Evolutionary conservation across 2,888 invertebrate genomes (phyloP), one percentile per base, ranked within the genome.

Genomic region (Hirtodrosophila cameraria): DNA sequence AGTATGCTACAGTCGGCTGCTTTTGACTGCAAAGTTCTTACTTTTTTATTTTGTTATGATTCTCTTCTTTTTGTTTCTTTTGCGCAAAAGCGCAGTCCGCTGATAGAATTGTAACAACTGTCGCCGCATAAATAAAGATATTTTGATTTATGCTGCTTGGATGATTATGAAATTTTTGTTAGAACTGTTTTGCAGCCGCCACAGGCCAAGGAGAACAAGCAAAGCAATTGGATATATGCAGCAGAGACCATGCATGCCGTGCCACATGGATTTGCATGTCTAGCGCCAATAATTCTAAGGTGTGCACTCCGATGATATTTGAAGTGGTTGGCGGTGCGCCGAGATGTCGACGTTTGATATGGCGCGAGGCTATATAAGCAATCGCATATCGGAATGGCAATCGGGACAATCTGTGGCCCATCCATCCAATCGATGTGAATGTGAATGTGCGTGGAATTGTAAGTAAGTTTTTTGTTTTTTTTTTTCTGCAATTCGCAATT

Each of bases 101-200:
- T 84, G 87, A 85, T 85, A 76, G 88, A 87, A 87, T 82, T 87
- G 87, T 87, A 85, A 82, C 86, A 85, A 84, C 88, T 87, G 88
- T 78, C 82, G 74, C 65, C 59, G 61, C 68, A 84, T 87, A 77
- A 83, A 86, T 81, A 75, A 83, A 83, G 68, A 49, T 35, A 76
- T 84, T 84, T 86, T 87, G 84, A 84, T 84, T 84, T 87, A 84
- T 87, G 84, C 75, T 57, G 57, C 53, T 35, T 41, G 39, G 61
- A 66, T 70, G 70, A 84, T 86, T 84, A 80, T 67, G 71, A 80
- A 86, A 81, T 71, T 70, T 58, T 70, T 58, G 77, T 65, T 60
- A 66, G 78, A 71, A 71, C 42, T 54, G 18, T 35, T 11, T 16
- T 28, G 25, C 35, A 15, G 31, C 16, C 20, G 60, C 45, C 61